A percentile compares a stretch with the other conserved stretches of the same genome.
These are phyloP conservation scores for Coendou prehensilis DNA, from an alignment of 2,797 vertebrate genomes.

Conservation along the genomic window DNA sequence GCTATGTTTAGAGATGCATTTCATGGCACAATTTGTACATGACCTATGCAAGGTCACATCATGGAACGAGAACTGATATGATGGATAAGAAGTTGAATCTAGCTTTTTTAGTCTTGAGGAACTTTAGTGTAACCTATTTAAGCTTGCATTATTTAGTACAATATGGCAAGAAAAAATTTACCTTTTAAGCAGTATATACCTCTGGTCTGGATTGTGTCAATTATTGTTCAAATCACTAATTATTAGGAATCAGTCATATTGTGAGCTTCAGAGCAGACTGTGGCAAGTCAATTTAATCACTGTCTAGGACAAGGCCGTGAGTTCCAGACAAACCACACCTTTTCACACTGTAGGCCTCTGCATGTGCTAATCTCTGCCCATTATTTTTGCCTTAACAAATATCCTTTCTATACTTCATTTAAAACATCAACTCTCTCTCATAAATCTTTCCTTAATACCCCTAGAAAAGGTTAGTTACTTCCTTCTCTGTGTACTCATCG, in stretches of 20 bases:
- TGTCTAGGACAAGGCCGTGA: background rate
- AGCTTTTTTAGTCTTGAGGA: background rate
- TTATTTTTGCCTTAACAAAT: background rate
- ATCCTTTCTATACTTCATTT: background rate
- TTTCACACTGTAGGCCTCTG: background rate
- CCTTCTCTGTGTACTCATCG: background rate
- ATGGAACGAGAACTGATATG: background rate
- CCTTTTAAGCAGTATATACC: background rate
- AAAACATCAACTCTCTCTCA: background rate
- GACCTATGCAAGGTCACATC: conserved; percentile 78
- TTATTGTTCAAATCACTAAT: conserved; percentile 1
- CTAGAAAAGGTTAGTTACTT: background rate
- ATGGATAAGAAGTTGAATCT: background rate
- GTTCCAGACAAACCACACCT: background rate
- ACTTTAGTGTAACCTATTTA: conserved; percentile 28
- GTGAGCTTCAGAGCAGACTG: background rate
- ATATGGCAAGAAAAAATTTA: background rate
- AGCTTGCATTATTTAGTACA: background rate
- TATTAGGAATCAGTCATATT: background rate
- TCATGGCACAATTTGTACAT: background rate
- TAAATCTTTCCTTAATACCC: background rate
- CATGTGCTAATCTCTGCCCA: background rate
- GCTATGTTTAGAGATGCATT: conserved; percentile 70
- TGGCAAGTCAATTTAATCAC: background rate
- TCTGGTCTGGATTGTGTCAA: background rate